Evolutionary conservation across 2,888 invertebrate genomes (phyloP), one percentile per base, ranked within the genome.

Genomic region (Trachelus tabidus): DNA sequence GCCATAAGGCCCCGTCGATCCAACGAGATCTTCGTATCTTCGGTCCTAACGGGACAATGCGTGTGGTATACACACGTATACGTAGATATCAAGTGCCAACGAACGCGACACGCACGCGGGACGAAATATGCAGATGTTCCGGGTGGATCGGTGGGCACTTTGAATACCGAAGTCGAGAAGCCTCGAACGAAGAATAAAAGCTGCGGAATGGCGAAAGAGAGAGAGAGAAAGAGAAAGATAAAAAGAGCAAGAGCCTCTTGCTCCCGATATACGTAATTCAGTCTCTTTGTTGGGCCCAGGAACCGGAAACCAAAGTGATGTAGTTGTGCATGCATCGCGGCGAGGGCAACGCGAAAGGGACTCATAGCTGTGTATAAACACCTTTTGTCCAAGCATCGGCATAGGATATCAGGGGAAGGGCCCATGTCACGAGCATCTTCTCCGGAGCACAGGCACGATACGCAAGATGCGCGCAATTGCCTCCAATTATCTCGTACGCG

Each of bases 401-500:
- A 33, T 12, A 69, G 33, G 71, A 69, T 12, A 69, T n/a, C 71
- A 0, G 35, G 71, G 71, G n/a, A 15, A 0, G 75, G 75, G 75
- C 15, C n/a, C 68, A 78, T n/a, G 31, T 12, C n/a, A 77, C 23
- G 74, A 73, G 37, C 71, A 40, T 4, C 40, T 40, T 40, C 40
- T 12, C 15, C 15, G 12, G 30, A 30, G 37, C 31, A 30, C n/a
- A 68, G 82, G 83, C 83, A 79, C 82, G 80, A 84, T 82, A 82
- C 81, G 79, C 85, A 85, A 86, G 85, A 85, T 84, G 84, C 87
- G 82, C 81, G 83, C 83, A 87, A 87, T 87, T 86, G 87, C 75
- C 77, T 34, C 78, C 87, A 87, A 88, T 87, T 87, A 87, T 87
- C 87, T 84, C 87, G 85, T 88, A 85, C 83, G 86, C 84, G 83